Evolutionary conservation across 2,888 invertebrate species (phyloP).

Genomic region (Axea sp.): DNA sequence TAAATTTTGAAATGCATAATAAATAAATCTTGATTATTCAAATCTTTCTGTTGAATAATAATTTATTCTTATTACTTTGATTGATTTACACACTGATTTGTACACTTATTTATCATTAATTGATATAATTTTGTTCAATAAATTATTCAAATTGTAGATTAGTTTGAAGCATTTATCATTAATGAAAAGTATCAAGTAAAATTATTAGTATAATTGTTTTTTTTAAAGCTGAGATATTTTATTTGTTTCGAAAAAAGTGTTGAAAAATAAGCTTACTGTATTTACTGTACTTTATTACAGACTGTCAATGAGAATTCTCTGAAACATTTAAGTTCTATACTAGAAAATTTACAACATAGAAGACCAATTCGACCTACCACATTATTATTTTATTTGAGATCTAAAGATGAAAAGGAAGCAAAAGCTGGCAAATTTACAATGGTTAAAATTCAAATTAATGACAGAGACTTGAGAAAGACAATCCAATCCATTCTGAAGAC

Average conservation of each 20-base stretch:
- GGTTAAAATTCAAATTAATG: slow-evolving; percentile 87
- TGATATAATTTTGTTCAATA: too few species aligned
- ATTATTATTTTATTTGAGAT: slow-evolving; percentile 89
- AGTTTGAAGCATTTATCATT: too few species aligned
- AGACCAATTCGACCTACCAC: slow-evolving; percentile 83
- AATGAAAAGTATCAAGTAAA: too few species aligned
- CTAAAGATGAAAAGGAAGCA: slow-evolving; percentile 82
- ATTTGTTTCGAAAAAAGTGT: background rate
- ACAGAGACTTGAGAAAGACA: slow-evolving; percentile 85
- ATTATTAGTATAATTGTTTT: too few species aligned
- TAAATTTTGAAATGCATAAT: too few species aligned
- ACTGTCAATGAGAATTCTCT: slow-evolving; percentile 55
- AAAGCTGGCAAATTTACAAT: slow-evolving; percentile 85
- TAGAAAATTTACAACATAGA: slow-evolving; percentile 86
- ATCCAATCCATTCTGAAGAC: slow-evolving; percentile 88
- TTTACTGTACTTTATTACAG: slow-evolving; percentile 7
- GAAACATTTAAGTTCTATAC: slow-evolving; percentile 49
- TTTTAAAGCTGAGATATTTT: background rate
- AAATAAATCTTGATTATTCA: too few species aligned
- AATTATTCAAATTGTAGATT: too few species aligned
- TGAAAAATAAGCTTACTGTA: too few species aligned
- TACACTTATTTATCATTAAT: too few species aligned
- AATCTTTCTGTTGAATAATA: too few species aligned
- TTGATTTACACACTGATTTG: too few species aligned
- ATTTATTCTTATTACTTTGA: too few species aligned